Evolutionary conservation across 2,113 vertebrate species (phyloP).

Genomic region (Oncorhynchus masou): DNA sequence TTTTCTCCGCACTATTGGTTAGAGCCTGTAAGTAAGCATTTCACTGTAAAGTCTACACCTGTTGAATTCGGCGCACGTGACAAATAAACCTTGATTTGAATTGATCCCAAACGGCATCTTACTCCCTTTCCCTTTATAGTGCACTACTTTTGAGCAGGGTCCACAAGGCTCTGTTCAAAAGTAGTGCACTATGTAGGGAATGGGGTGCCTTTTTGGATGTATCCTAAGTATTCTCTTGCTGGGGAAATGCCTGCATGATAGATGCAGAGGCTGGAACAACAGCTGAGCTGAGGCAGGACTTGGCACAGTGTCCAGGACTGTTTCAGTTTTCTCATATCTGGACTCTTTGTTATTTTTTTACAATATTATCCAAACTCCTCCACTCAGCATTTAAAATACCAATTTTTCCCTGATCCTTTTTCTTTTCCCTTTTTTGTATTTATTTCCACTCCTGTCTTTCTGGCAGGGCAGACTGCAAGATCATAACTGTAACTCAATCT

Average conservation of each 20-base stretch:
- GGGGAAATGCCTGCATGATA: conserved; percentile 75
- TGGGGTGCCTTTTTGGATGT: no score
- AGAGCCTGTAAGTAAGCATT: no score
- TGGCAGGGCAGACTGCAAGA: conserved; percentile 53
- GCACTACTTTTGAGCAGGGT: no score
- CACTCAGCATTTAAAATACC: conserved; percentile 70
- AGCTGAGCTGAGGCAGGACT: conserved; percentile 79
- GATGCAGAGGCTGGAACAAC: conserved; percentile 72
- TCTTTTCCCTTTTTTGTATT: conserved; percentile 41
- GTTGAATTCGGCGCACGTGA: no score
- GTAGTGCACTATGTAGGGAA: no score
- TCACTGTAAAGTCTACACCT: no score
- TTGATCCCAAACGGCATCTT: no score
- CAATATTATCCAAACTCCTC: conserved; percentile 73
- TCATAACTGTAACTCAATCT: conserved; percentile 64
- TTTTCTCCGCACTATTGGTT: no score
- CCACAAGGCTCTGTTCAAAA: no score
- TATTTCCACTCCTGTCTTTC: conserved; percentile 68
- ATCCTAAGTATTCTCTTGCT: conserved; percentile 53
- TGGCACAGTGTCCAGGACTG: conserved; percentile 63
- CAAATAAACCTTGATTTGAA: no score
- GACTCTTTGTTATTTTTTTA: conserved; percentile 72
- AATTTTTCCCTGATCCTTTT: conserved; percentile 18
- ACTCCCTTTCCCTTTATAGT: no score
- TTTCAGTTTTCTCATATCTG: conserved; percentile 78